Evolutionary conservation across 2,888 invertebrate genomes (phyloP).

Genomic region (Melieria picta): DNA sequence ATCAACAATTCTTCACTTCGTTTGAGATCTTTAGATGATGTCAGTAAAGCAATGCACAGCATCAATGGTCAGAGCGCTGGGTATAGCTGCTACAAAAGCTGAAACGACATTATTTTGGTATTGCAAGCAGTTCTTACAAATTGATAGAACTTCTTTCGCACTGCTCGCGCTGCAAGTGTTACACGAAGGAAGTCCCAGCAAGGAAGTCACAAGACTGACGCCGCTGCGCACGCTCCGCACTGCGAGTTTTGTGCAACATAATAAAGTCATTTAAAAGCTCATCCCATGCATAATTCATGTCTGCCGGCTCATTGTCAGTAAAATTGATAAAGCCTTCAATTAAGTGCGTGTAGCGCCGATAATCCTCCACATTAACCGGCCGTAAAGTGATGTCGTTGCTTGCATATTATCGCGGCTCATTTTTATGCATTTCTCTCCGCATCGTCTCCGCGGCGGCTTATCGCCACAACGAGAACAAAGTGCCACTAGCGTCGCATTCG

Average conservation of each 20-base stretch:
- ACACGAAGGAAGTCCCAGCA: too few species aligned
- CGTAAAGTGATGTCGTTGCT: slow-evolving; percentile 5
- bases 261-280: slow-evolving; percentile 19
- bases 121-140: too few species aligned
- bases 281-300: slow-evolving; percentile 15
- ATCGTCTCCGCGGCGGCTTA: slow-evolving; percentile 10
- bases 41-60: too few species aligned
- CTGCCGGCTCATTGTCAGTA: neutral
- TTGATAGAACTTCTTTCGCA: too few species aligned
- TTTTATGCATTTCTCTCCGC: neutral
- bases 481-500: slow-evolving; percentile 17
- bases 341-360: slow-evolving; percentile 23
- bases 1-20: too few species aligned
- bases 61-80: too few species aligned
- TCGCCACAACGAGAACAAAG: slow-evolving; percentile 16
- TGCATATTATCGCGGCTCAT: slow-evolving; percentile 14
- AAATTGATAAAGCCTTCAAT: slow-evolving; percentile 17
- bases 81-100: too few species aligned
- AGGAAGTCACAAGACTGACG: too few species aligned
- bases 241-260: neutral
- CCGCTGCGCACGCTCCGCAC: too few species aligned
- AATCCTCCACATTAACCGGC: slow-evolving; percentile 12
- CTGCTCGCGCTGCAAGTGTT: too few species aligned
- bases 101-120: too few species aligned
- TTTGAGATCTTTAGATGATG: too few species aligned